phyloP scores from a whole-genome alignment of 1,140 invertebrate species.

The Aphis craccivora region DNA sequence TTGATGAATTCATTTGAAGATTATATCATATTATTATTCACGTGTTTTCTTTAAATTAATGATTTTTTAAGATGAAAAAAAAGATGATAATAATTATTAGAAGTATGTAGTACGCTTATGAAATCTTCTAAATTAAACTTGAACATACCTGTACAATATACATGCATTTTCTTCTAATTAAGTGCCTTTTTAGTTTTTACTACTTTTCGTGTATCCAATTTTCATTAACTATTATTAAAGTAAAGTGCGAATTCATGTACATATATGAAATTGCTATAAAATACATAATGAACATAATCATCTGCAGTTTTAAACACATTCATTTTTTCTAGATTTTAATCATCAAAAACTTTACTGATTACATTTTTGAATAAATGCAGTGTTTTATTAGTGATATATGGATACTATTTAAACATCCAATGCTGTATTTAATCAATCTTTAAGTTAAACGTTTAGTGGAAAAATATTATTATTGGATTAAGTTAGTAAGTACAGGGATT shows the following conservation, averaged over 20 bases:
- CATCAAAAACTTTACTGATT: neutral
- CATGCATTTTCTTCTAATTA: neutral
- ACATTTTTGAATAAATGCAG: neutral
- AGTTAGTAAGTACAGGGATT: neutral
- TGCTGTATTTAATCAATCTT: neutral
- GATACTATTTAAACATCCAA: too few relatives aligned
- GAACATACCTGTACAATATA: neutral
- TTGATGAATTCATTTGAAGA: neutral
- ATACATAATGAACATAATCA: neutral
- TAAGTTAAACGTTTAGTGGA: neutral
- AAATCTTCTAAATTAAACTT: neutral
- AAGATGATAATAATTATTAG: neutral
- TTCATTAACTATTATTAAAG: neutral
- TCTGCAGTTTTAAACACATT: neutral
- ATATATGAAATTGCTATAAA: neutral
- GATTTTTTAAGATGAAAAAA: neutral
- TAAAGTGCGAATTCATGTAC: neutral
- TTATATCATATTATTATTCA: neutral
- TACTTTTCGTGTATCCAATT: neutral
- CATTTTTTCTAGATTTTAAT: neutral
- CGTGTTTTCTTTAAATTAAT: neutral
- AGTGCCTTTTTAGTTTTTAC: neutral
- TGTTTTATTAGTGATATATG: too few relatives aligned
- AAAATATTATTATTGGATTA: too few relatives aligned
- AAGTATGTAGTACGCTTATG: neutral